phyloP scores from a whole-genome alignment of 1,140 invertebrate genomes.

The Melanaphis sacchari region DNA sequence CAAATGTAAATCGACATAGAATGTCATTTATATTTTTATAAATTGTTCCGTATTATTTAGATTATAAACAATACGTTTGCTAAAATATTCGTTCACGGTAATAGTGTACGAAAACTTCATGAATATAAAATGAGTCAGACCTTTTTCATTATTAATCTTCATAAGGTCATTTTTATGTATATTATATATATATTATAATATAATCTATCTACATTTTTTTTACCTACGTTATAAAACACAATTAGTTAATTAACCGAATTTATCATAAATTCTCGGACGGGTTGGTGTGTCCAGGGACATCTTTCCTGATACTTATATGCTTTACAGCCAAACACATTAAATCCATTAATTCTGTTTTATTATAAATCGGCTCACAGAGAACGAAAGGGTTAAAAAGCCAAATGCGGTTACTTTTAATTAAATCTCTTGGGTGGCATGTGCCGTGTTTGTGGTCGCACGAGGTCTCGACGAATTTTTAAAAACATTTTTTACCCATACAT shows the following conservation, averaged over 20 bases:
- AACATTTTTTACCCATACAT: constrained; percentile 20
- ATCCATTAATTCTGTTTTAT: constrained; percentile 54
- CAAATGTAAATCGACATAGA: constrained; percentile 44
- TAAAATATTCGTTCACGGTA: constrained; percentile 25
- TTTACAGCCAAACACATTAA: constrained; percentile 27
- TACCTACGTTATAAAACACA: constrained; percentile 33
- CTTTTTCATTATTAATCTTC: constrained; percentile 53
- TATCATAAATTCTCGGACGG: constrained; percentile 38
- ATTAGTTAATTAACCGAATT: constrained; percentile 56
- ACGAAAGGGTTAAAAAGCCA: constrained; percentile 51
- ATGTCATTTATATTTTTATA: constrained; percentile 45
- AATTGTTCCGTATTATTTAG: constrained; percentile 27
- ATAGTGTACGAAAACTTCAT: constrained; percentile 30
- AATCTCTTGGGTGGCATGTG: constrained; percentile 30
- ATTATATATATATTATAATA: constrained; percentile 25
- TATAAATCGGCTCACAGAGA: constrained; percentile 27
- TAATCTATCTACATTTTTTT: constrained; percentile 21
- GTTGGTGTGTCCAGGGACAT: constrained; percentile 29
- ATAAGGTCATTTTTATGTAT: constrained; percentile 47
- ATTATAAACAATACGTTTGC: constrained; percentile 47
- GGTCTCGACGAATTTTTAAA: not conserved
- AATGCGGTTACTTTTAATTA: constrained; percentile 54
- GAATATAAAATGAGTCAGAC: constrained; percentile 50
- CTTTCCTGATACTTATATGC: constrained; percentile 33
- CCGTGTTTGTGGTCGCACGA: constrained; percentile 17